These are phyloP conservation scores for Caenorhabditis sp. DNA, from an alignment of 2,888 invertebrate species.

Conservation along the genomic window DNA sequence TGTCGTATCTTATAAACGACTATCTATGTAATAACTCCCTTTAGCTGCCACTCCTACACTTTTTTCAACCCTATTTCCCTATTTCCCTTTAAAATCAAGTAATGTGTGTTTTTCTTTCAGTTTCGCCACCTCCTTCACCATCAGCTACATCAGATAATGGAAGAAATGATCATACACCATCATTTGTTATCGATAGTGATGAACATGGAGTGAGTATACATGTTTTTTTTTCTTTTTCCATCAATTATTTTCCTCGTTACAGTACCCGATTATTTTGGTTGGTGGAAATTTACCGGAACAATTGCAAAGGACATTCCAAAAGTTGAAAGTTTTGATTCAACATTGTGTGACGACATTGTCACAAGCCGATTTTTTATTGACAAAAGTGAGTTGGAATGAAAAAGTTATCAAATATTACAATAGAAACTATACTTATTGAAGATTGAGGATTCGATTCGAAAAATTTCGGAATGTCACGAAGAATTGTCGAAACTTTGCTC, in stretches of 20 bases:
- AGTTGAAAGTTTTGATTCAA: conserved; percentile 58
- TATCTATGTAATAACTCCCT: conserved; percentile 1
- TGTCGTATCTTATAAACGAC: neutral
- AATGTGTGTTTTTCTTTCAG: conserved; percentile 28
- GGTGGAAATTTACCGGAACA: conserved; percentile 65
- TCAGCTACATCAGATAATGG: conserved; percentile 18
- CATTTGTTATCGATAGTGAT: conserved; percentile 56
- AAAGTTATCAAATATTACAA: too few species aligned
- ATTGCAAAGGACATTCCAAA: conserved; percentile 62
- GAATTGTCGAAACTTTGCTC: conserved; percentile 73
- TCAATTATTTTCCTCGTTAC: too few species aligned
- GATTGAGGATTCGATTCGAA: conserved; percentile 66
- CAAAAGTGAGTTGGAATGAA: conserved; percentile 39
- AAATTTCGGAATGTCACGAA: conserved; percentile 72
- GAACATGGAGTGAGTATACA: conserved; percentile 53
- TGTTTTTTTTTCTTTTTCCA: too few species aligned
- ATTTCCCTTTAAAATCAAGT: neutral
- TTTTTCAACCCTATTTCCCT: neutral
- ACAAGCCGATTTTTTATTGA: conserved; percentile 52
- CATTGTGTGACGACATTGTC: conserved; percentile 54
- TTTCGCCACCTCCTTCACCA: conserved; percentile 60
- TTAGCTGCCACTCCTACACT: neutral
- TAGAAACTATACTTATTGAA: neutral
- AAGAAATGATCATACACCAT: conserved; percentile 33
- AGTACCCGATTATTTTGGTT: conserved; percentile 58